These are phyloP conservation scores for Collichthys lucidus DNA, from an alignment of 2,113 vertebrate genomes.

Conservation along the genomic window DNA sequence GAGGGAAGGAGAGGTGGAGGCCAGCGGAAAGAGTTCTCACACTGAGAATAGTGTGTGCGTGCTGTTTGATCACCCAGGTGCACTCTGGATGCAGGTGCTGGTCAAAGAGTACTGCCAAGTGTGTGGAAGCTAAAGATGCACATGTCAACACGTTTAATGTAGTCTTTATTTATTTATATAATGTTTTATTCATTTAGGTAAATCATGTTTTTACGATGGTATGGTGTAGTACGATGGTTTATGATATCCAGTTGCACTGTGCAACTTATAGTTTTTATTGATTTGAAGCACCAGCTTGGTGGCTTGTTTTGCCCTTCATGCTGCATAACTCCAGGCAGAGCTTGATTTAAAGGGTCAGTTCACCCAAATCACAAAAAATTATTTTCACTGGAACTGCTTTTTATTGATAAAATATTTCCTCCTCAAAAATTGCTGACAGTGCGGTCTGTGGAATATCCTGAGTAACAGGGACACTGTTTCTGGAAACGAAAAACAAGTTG, in stretches of 20 bases:
- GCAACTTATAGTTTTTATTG: neutral
- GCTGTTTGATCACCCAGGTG: conserved; percentile 65
- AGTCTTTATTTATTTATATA: conserved; percentile 6
- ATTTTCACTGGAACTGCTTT: neutral
- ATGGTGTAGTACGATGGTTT: conserved; percentile 1
- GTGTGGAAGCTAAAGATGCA: conserved; percentile 36
- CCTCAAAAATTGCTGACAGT: neutral
- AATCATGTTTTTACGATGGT: neutral
- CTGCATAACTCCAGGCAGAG: neutral
- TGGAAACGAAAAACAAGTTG: conserved; percentile 1
- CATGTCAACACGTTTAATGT: conserved; percentile 42
- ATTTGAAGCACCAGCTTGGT: neutral
- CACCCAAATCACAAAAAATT: neutral
- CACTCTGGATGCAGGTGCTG: conserved; percentile 62
- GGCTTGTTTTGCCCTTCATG: neutral
- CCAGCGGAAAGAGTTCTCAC: conserved; percentile 43
- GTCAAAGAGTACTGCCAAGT: conserved; percentile 45
- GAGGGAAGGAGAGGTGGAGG: neutral
- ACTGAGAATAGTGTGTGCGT: conserved; percentile 35
- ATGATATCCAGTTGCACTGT: neutral
- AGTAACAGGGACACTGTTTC: neutral
- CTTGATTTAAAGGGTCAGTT: neutral
- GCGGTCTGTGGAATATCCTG: neutral
- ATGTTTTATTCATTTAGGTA: neutral
- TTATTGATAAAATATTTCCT: neutral